Evolutionary conservation across 2,113 vertebrate species (phyloP).

Genomic region (Odocoileus virginianus): DNA sequence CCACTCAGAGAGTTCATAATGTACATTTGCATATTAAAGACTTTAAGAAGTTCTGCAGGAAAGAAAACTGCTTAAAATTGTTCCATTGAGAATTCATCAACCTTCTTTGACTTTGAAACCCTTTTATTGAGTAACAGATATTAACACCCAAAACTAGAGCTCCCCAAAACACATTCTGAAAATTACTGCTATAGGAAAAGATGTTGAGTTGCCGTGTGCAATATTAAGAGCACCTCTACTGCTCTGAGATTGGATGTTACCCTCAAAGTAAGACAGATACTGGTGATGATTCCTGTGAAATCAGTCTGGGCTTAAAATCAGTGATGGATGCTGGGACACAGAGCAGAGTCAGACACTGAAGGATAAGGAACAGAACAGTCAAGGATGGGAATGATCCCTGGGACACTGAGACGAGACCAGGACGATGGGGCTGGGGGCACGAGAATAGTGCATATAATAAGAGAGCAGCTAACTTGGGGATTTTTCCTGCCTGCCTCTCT

Average conservation of each 20-base stretch:
- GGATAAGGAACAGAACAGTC: neutral
- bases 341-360: neutral
- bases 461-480: neutral
- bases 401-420: neutral
- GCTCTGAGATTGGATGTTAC: neutral
- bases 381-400: neutral
- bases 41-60: slow-evolving; percentile 52
- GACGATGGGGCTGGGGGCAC: neutral
- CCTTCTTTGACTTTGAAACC: slow-evolving; percentile 51
- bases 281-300: neutral
- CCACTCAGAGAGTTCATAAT: slow-evolving; percentile 24
- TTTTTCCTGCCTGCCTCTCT: neutral
- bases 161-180: slow-evolving; percentile 20
- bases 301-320: neutral
- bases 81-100: slow-evolving; percentile 29
- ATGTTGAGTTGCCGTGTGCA: neutral
- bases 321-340: neutral
- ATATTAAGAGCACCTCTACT: neutral
- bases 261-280: neutral
- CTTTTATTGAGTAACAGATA: slow-evolving; percentile 14
- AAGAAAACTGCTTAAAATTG: slow-evolving; percentile 55
- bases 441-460: too few relatives aligned
- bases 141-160: slow-evolving; percentile 12
- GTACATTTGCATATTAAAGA: slow-evolving; percentile 59
- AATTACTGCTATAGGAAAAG: neutral